These are phyloP conservation scores for Stercorarius parasiticus DNA, from an alignment of 2,113 vertebrate genomes.

Conservation along the genomic window DNA sequence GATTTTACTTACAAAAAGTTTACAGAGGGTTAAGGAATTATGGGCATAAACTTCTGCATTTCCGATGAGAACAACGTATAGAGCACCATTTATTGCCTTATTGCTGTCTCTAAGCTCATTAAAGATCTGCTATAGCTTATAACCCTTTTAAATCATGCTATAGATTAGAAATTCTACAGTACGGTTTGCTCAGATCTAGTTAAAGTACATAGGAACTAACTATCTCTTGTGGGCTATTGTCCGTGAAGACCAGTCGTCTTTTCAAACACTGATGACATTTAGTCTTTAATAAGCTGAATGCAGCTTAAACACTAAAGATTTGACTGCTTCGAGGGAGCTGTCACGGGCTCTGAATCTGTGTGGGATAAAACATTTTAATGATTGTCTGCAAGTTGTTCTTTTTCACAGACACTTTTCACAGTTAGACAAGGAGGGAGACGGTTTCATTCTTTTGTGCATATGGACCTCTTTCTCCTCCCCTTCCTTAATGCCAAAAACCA, in stretches of 20 bases:
- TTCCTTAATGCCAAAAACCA: background rate
- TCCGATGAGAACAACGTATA: background rate
- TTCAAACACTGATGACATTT: background rate
- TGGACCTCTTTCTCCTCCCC: background rate
- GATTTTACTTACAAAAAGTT: background rate
- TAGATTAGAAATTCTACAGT: background rate
- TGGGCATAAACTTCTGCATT: background rate
- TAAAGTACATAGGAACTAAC: background rate
- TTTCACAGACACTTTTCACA: background rate
- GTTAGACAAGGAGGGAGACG: constrained; percentile 7
- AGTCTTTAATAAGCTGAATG: background rate
- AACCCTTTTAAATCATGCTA: background rate
- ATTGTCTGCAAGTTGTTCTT: constrained; percentile 29
- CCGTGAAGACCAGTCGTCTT: background rate
- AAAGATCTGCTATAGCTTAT: background rate
- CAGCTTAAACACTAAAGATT: background rate
- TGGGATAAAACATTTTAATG: constrained; percentile 42
- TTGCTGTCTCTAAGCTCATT: background rate
- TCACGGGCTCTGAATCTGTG: background rate
- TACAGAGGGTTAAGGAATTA: background rate
- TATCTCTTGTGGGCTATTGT: background rate
- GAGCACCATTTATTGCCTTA: background rate
- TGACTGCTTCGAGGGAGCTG: background rate
- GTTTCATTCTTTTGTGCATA: background rate
- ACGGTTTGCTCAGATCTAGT: background rate